Conservation (phyloP, 2,888 invertebrate species). For the Tachina lurida region DNA sequence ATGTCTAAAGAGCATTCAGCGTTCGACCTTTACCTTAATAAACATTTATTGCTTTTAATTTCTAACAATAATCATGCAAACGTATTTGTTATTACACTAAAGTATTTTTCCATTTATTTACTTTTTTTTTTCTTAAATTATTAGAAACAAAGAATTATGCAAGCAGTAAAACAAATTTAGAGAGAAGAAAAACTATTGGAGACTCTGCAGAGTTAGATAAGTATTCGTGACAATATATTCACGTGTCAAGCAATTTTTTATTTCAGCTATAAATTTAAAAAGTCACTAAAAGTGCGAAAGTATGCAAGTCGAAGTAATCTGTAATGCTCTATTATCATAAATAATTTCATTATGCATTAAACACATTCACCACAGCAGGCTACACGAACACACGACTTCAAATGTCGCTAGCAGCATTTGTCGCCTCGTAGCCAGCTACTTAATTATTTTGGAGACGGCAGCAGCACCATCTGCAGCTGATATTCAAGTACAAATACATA, state of each 20-base stretch:
- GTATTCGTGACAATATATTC: slow-evolving; percentile 17
- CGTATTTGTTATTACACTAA: slow-evolving; percentile 36
- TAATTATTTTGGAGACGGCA: no score
- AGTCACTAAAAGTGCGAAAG: background rate
- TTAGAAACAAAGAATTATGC: slow-evolving; percentile 44
- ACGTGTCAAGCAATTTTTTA: background rate
- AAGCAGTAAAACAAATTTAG: slow-evolving; percentile 11
- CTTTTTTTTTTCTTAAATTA: slow-evolving; percentile 25
- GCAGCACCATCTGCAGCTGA: no score
- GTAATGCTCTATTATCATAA: no score
- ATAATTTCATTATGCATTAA: no score
- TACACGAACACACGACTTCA: no score
- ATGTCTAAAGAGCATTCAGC: slow-evolving; percentile 27
- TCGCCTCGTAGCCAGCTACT: no score
- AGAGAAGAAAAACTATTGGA: slow-evolving; percentile 16
- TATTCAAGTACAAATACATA: no score
- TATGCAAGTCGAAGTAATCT: no score
- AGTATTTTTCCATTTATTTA: slow-evolving; percentile 19
- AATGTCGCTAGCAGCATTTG: no score
- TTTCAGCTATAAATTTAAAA: background rate
- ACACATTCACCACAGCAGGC: no score
- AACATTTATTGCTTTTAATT: slow-evolving; percentile 39
- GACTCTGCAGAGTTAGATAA: slow-evolving; percentile 10
- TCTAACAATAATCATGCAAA: slow-evolving; percentile 44
- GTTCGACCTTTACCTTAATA: slow-evolving; percentile 52